Conservation (phyloP, 1,140 invertebrate genomes). For the Gonioctena quinquepunctata region DNA sequence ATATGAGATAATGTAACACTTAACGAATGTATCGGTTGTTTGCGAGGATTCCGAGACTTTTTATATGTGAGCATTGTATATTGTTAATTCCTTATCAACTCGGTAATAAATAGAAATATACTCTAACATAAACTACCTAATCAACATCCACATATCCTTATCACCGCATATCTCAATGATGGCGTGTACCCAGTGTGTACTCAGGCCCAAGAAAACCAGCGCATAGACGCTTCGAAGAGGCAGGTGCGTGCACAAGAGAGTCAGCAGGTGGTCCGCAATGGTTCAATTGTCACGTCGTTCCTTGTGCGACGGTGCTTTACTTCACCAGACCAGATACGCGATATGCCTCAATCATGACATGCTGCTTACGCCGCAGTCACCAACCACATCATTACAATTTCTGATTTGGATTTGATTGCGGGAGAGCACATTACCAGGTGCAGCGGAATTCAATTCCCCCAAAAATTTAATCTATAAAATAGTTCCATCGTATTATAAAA, state of each 20-base stretch:
- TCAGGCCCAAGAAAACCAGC: not conserved
- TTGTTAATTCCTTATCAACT: no score
- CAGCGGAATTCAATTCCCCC: no score
- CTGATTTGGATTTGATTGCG: no score
- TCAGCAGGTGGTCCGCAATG: conserved; percentile 26
- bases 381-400: not conserved
- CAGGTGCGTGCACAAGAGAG: conserved; percentile 1
- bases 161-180: not conserved
- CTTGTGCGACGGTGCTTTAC: conserved; percentile 25
- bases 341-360: not conserved
- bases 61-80: no score
- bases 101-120: no score
- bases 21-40: no score
- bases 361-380: not conserved
- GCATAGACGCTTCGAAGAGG: not conserved
- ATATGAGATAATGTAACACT: no score
- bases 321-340: not conserved
- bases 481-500: no score
- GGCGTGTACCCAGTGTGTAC: not conserved
- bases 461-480: no score
- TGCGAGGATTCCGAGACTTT: no score
- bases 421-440: no score
- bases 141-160: not conserved
- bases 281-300: conserved; percentile 24
- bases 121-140: not conserved